A percentile compares a stretch with the other conserved stretches of the same genome.
Conservation (phyloP, 2,888 invertebrate genomes). For the Eilema sororculum region DNA sequence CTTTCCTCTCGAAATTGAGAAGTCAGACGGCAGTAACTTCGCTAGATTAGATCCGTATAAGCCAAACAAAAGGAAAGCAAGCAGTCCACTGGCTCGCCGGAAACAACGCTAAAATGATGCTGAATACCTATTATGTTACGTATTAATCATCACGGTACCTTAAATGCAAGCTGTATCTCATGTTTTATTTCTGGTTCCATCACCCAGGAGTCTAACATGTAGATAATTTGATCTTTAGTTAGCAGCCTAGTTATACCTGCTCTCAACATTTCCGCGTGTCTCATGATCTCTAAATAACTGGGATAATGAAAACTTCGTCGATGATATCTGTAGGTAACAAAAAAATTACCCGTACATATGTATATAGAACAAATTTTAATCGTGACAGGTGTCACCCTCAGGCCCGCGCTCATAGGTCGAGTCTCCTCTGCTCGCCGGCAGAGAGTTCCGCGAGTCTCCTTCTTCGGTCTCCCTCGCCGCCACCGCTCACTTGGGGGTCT, state of each 20-base stretch:
- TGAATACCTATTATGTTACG: not conserved
- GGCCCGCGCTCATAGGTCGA: too few relatives aligned
- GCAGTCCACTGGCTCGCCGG: too few relatives aligned
- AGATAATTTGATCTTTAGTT: constrained; percentile 74
- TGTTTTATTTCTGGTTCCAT: constrained; percentile 70
- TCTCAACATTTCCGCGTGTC: constrained; percentile 67
- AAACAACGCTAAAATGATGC: too few relatives aligned
- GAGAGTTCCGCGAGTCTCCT: too few relatives aligned
- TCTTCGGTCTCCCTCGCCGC: too few relatives aligned
- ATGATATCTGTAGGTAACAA: constrained; percentile 66
- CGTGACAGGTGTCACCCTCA: too few relatives aligned
- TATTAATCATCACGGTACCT: constrained; percentile 48
- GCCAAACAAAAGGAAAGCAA: not conserved
- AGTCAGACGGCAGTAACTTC: too few relatives aligned
- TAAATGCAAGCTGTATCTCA: constrained; percentile 74
- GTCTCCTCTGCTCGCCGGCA: too few relatives aligned
- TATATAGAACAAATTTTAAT: too few relatives aligned
- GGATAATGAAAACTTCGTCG: constrained; percentile 75
- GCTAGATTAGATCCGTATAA: too few relatives aligned
- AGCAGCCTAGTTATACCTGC: constrained; percentile 65
- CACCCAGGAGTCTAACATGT: constrained; percentile 70
- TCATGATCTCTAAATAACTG: constrained; percentile 74
- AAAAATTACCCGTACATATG: not conserved
- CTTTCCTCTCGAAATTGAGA: too few relatives aligned
- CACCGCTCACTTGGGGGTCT: too few relatives aligned